Conservation (phyloP, 1,140 invertebrate species). For the Platyura marginata region DNA sequence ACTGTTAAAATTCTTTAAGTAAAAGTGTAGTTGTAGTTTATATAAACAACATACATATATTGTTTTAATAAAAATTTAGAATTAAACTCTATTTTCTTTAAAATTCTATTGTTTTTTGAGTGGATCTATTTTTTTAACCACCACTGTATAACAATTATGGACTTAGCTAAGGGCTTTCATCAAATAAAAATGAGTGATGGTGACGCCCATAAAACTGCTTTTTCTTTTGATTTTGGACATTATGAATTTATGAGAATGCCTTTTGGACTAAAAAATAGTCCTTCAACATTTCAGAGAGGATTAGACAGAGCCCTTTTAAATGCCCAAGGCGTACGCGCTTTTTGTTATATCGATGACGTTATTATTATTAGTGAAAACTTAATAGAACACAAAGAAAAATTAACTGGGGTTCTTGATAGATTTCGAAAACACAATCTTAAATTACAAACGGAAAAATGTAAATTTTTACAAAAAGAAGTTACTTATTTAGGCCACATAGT, state of each 20-base stretch:
- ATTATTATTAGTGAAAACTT: conserved; percentile 12
- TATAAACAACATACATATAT: no score
- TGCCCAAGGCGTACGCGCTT: conserved; percentile 12
- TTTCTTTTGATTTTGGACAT: conserved; percentile 16
- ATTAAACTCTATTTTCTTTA: no score
- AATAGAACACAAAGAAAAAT: conserved; percentile 12
- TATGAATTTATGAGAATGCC: conserved; percentile 21
- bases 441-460: conserved; percentile 17
- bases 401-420: conserved; percentile 17
- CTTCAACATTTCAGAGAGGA: conserved; percentile 17
- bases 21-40: no score
- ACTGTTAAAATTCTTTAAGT: no score
- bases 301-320: conserved; percentile 14
- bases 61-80: no score
- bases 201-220: conserved; percentile 27
- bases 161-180: conserved; percentile 29
- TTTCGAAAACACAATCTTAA: conserved; percentile 21
- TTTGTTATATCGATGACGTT: conserved; percentile 24
- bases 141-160: no score
- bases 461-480: conserved; percentile 24
- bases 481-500: conserved; percentile 25
- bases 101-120: no score
- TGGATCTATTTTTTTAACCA: no score
- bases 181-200: conserved; percentile 24
- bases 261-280: conserved; percentile 21